These are phyloP conservation scores for Lateolabrax maculatus DNA, from an alignment of 2,797 vertebrate species.

Conservation along the genomic window DNA sequence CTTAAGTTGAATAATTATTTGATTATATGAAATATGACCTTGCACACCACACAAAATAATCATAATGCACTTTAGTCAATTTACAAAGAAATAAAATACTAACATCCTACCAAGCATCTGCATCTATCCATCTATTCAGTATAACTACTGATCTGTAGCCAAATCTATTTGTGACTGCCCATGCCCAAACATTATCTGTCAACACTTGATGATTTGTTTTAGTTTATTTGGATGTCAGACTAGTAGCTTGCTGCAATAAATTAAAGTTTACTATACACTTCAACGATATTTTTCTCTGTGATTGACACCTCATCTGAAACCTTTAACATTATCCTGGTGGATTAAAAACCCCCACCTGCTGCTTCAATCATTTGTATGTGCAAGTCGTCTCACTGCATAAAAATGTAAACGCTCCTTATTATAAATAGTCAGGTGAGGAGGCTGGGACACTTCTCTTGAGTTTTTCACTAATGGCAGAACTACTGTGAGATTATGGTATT, in stretches of 20 bases:
- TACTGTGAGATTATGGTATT: background rate
- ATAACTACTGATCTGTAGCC: conserved; percentile 54
- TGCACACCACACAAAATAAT: background rate
- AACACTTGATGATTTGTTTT: conserved; percentile 39
- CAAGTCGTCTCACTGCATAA: background rate
- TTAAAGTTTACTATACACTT: conserved; percentile 32
- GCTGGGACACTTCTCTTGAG: background rate
- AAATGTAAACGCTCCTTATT: background rate
- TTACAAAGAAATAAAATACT: conserved; percentile 17
- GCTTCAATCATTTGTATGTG: background rate
- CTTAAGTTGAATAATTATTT: background rate
- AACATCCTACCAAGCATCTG: background rate
- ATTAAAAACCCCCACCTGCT: background rate
- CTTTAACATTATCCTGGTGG: background rate
- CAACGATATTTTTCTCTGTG: conserved; percentile 3
- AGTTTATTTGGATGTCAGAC: conserved; percentile 30
- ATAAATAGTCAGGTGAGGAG: background rate
- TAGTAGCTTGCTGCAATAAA: conserved; percentile 17
- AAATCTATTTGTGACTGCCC: conserved; percentile 53
- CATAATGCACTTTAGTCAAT: conserved; percentile 6
- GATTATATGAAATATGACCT: conserved; percentile 3
- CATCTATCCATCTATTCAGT: conserved; percentile 27
- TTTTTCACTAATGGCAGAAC: conserved; percentile 6
- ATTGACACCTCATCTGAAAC: background rate
- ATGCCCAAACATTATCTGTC: conserved; percentile 34